phyloP scores from a whole-genome alignment of 1,140 invertebrate species.

The Ips typographus region DNA sequence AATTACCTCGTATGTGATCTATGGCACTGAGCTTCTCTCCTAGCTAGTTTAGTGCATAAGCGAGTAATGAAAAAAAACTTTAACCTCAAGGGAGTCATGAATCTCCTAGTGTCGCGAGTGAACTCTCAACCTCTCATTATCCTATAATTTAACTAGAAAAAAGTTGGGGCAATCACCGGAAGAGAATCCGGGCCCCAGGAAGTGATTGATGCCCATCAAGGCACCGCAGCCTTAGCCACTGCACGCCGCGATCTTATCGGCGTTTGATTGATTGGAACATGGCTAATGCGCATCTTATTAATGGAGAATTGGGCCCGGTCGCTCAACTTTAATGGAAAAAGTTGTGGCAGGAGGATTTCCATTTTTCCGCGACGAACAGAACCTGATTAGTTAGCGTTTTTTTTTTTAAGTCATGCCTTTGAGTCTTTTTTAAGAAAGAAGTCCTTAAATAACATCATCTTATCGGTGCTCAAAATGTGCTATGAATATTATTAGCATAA shows the following conservation, averaged over 20 bases:
- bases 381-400: background rate
- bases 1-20: too few relatives aligned
- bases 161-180: conserved; percentile 9
- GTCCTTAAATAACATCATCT: conserved; percentile 8
- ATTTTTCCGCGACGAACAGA: conserved; percentile 6
- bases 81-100: background rate
- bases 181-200: background rate
- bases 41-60: too few relatives aligned
- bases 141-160: conserved; percentile 1
- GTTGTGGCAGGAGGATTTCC: conserved; percentile 21
- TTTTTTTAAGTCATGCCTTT: background rate
- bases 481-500: conserved; percentile 20
- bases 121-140: background rate
- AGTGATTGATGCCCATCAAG: conserved; percentile 37
- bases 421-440: background rate
- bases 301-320: conserved; percentile 29
- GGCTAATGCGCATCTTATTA: conserved; percentile 44
- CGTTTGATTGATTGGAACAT: conserved; percentile 41
- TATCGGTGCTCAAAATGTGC: background rate
- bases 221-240: conserved; percentile 15
- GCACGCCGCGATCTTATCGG: conserved; percentile 37
- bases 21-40: too few relatives aligned
- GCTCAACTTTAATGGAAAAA: conserved; percentile 37
- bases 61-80: too few relatives aligned
- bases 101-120: background rate